These are phyloP conservation scores for Takifugu ocellatus DNA, from an alignment of 2,797 vertebrate species.

Conservation along the genomic window DNA sequence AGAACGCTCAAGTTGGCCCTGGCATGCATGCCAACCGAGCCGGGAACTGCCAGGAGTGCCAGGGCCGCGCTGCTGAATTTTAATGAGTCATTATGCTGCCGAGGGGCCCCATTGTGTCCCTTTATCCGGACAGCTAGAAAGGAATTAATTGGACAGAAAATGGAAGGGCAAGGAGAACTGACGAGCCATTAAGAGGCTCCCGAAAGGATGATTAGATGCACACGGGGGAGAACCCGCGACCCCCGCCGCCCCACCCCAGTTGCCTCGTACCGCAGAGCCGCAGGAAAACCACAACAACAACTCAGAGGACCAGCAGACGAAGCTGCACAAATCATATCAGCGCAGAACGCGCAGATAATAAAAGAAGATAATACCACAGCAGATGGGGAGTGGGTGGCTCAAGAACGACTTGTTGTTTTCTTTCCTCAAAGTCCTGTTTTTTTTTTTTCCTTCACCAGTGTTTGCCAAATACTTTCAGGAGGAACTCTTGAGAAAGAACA, in stretches of 20 bases:
- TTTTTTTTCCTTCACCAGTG: slow-evolving; percentile 68
- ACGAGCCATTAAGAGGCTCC: slow-evolving; percentile 92
- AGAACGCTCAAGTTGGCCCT: slow-evolving; percentile 78
- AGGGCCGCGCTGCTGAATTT: slow-evolving; percentile 91
- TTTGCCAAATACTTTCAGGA: slow-evolving; percentile 83
- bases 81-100: slow-evolving; percentile 95
- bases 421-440: slow-evolving; percentile 74
- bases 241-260: slow-evolving; percentile 27
- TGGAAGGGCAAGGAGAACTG: slow-evolving; percentile 93
- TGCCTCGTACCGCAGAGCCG: slow-evolving; percentile 72
- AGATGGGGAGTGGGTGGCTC: slow-evolving; percentile 84
- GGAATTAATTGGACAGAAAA: slow-evolving; percentile 99
- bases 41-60: slow-evolving; percentile 81
- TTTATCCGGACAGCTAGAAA: slow-evolving; percentile 97
- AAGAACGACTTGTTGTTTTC: slow-evolving; percentile 80
- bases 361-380: slow-evolving; percentile 78
- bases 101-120: slow-evolving; percentile 88
- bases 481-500: slow-evolving; percentile 80
- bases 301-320: too few relatives aligned
- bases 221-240: slow-evolving; percentile 75
- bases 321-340: slow-evolving; percentile 70
- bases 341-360: slow-evolving; percentile 75
- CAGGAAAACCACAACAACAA: too few relatives aligned
- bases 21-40: slow-evolving; percentile 81
- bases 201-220: slow-evolving; percentile 90